Conservation (phyloP, 1,140 invertebrate species). For the Diachasma alloeum region DNA sequence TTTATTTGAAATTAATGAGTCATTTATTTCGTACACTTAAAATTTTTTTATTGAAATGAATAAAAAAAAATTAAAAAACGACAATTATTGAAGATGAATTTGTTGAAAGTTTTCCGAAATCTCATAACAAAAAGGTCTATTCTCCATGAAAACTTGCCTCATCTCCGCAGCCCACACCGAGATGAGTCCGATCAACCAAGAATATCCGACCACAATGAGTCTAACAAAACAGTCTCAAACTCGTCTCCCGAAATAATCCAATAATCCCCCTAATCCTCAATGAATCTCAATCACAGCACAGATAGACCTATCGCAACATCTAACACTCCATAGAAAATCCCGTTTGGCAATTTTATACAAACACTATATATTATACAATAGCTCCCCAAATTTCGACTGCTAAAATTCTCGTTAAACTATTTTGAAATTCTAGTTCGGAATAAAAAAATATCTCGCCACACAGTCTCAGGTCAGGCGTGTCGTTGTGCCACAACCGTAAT, state of each 20-base stretch:
- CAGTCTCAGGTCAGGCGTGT: slow-evolving; percentile 19
- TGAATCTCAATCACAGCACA: slow-evolving; percentile 25
- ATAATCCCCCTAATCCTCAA: not conserved
- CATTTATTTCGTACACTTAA: no score
- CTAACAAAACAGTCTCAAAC: not conserved
- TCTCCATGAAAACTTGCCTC: slow-evolving; percentile 4
- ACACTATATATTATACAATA: slow-evolving; percentile 11
- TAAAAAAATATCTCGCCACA: slow-evolving; percentile 26
- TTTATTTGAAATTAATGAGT: no score
- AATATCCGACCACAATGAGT: not conserved
- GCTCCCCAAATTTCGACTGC: not conserved
- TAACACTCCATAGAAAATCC: slow-evolving; percentile 20
- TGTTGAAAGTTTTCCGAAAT: no score
- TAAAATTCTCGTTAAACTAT: not conserved
- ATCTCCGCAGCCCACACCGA: not conserved
- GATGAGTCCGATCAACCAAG: not conserved
- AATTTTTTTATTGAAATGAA: no score
- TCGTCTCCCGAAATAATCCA: not conserved
- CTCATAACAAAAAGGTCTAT: no score
- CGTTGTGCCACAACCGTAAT: slow-evolving; percentile 2
- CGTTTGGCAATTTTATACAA: slow-evolving; percentile 29
- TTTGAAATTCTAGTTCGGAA: slow-evolving; percentile 23
- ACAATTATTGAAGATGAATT: no score
- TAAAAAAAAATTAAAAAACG: no score
- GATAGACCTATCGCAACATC: not conserved